Evolutionary conservation across 1,140 invertebrate genomes (phyloP).

Genomic region (roundworm (Caenorhabditis elegans)): WBcel235 BX284602.5:8726501-8727000

Average conservation of each 20-base stretch:
- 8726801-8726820: neutral
- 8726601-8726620: too few relatives aligned
- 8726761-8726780: conserved; percentile 22
- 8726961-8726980: neutral
- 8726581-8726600: too few relatives aligned
- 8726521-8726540: too few relatives aligned
- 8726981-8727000: neutral
- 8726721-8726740: neutral
- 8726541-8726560: too few relatives aligned
- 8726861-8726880: neutral
- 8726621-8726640: too few relatives aligned
- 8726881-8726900: too few relatives aligned
- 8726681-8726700: neutral
- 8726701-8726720: conserved; percentile 19
- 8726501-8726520: too few relatives aligned
- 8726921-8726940: neutral
- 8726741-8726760: neutral
- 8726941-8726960: neutral
- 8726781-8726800: neutral
- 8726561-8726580: too few relatives aligned
- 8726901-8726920: too few relatives aligned
- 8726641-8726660: neutral
- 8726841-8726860: neutral
- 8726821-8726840: neutral
- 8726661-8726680: neutral